Evolutionary conservation across 2,113 vertebrate genomes (phyloP).

Genomic region (Zapus hudsonius): DNA sequence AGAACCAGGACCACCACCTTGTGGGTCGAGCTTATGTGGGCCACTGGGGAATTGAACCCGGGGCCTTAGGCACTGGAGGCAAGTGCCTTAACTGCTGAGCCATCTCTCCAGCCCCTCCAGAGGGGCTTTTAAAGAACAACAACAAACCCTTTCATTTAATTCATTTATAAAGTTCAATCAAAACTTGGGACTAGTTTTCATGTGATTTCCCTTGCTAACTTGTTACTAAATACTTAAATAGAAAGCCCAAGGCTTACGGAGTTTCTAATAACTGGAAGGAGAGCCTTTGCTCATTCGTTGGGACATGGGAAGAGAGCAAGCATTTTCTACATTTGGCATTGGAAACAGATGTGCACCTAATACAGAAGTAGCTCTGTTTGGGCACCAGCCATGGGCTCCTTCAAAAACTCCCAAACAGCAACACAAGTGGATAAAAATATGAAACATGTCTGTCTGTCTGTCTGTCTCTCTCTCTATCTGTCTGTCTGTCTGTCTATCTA

Average conservation of each 20-base stretch:
- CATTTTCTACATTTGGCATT: not conserved
- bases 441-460: too few species aligned
- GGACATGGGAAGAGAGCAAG: not conserved
- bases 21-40: too few species aligned
- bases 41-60: too few species aligned
- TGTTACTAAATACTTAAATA: not conserved
- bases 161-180: not conserved
- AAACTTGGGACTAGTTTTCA: not conserved
- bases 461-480: not conserved
- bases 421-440: not conserved
- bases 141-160: not conserved
- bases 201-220: conserved; percentile 23
- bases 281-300: not conserved
- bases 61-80: too few species aligned
- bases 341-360: not conserved
- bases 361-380: not conserved
- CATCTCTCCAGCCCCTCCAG: too few species aligned
- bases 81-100: too few species aligned
- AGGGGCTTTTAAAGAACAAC: not conserved
- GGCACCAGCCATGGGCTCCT: not conserved
- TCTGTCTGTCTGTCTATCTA: not conserved
- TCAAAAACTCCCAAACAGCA: not conserved
- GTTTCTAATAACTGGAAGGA: not conserved
- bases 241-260: not conserved
- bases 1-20: too few species aligned